Percentiles rank a stretch among this genome's conserved stretches.
phyloP scores from a whole-genome alignment of 2,113 vertebrate species.

The Rhabdornis inornatus region DNA sequence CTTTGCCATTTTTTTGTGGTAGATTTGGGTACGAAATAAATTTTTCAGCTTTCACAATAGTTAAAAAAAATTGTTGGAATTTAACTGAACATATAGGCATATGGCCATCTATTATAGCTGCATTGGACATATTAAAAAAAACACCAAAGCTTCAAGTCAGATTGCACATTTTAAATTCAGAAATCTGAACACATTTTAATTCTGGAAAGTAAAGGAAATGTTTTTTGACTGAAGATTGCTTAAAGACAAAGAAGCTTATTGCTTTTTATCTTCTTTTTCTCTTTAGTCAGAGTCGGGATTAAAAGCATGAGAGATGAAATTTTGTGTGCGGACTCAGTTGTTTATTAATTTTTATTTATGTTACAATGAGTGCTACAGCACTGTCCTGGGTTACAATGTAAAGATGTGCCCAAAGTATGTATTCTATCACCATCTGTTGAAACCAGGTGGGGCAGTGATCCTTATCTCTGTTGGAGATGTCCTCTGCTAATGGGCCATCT shows the following conservation, averaged over 20 bases:
- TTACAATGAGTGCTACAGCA: too few relatives aligned
- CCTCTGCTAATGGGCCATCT: too few relatives aligned
- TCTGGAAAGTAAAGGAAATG: neutral
- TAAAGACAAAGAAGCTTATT: neutral
- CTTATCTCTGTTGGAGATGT: too few relatives aligned
- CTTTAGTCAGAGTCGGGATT: too few relatives aligned
- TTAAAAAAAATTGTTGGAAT: neutral
- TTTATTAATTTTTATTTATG: too few relatives aligned
- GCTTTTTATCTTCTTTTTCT: too few relatives aligned
- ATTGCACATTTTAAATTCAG: neutral
- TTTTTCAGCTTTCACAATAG: neutral
- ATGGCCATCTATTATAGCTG: neutral
- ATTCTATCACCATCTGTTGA: too few relatives aligned
- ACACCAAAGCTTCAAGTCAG: neutral
- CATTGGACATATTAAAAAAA: neutral
- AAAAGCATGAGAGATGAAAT: too few relatives aligned
- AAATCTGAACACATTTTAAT: neutral
- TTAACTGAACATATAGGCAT: neutral
- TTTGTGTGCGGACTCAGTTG: too few relatives aligned
- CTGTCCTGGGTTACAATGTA: too few relatives aligned
- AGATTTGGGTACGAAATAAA: neutral
- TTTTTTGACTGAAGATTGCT: neutral
- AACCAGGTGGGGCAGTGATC: too few relatives aligned
- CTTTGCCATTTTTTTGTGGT: neutral
- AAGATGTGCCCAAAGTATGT: too few relatives aligned